phyloP scores from a whole-genome alignment of 2,888 invertebrate species.

The Tipula unca region DNA sequence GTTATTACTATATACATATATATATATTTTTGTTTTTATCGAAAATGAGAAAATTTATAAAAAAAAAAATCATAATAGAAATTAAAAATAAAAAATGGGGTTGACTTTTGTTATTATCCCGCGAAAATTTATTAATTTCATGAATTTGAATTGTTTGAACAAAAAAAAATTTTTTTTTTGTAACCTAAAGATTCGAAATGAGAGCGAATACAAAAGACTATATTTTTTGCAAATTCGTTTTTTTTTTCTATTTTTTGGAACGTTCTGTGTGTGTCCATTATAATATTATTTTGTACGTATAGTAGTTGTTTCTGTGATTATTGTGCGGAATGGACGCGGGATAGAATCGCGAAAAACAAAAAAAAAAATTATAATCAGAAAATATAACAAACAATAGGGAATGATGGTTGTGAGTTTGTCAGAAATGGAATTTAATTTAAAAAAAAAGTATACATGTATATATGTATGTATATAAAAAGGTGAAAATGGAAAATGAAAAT shows the following conservation, averaged over 20 bases:
- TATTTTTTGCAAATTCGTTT: conserved; percentile 1
- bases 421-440: conserved; percentile 17
- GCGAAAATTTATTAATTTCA: conserved; percentile 20
- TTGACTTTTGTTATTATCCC: conserved; percentile 20
- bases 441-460: not conserved
- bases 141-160: conserved; percentile 9
- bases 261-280: not conserved
- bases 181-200: conserved; percentile 10
- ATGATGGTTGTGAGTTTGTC: conserved; percentile 15
- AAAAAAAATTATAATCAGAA: conserved; percentile 9
- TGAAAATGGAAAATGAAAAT: conserved; percentile 15
- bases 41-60: conserved; percentile 17
- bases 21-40: not conserved
- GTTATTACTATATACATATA: not conserved
- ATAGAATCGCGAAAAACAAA: not conserved
- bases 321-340: conserved; percentile 14
- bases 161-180: conserved; percentile 8
- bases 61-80: conserved; percentile 19
- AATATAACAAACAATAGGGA: conserved; percentile 9
- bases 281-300: not conserved
- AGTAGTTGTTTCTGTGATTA: not conserved
- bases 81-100: not conserved
- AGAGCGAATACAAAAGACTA: conserved; percentile 14
- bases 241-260: not conserved
- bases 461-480: too few relatives aligned